Conservation (phyloP, 2,797 vertebrate species). For the Cossypha dichroa region DNA sequence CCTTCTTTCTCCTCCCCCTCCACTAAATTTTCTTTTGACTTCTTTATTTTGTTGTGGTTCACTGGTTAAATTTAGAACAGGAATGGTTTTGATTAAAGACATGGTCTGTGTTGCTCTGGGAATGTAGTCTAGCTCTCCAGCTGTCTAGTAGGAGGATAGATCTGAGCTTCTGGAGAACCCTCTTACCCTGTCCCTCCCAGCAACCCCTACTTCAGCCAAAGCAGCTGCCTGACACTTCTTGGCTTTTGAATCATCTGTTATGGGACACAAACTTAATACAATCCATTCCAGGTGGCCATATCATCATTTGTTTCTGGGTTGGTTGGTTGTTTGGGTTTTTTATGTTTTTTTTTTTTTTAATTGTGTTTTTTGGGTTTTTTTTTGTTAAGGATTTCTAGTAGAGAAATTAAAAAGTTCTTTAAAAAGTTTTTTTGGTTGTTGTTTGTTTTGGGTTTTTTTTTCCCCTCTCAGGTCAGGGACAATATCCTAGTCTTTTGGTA, state of each 20-base stretch:
- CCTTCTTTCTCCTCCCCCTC: neutral
- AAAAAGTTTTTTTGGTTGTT: neutral
- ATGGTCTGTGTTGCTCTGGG: neutral
- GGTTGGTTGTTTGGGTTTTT: no score
- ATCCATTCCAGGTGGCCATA: neutral
- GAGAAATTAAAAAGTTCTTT: neutral
- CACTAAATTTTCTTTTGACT: neutral
- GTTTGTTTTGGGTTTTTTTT: fast-evolving
- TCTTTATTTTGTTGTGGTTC: neutral
- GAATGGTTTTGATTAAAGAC: neutral
- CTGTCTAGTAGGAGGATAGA: neutral
- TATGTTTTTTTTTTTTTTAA: no score
- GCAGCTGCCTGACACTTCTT: neutral
- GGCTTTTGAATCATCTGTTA: neutral
- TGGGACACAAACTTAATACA: fast-evolving
- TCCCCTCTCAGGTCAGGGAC: fast-evolving
- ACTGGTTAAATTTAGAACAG: neutral
- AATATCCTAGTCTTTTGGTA: neutral
- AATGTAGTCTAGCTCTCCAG: neutral
- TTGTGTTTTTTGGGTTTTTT: neutral
- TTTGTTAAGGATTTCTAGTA: neutral
- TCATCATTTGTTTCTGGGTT: neutral
- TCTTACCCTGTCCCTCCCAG: neutral
- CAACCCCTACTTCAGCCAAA: neutral
- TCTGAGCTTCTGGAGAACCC: neutral